Base-by-base conservation (phyloP, 2,113 vertebrate genomes). In the Fukomys damarensis region DNA sequence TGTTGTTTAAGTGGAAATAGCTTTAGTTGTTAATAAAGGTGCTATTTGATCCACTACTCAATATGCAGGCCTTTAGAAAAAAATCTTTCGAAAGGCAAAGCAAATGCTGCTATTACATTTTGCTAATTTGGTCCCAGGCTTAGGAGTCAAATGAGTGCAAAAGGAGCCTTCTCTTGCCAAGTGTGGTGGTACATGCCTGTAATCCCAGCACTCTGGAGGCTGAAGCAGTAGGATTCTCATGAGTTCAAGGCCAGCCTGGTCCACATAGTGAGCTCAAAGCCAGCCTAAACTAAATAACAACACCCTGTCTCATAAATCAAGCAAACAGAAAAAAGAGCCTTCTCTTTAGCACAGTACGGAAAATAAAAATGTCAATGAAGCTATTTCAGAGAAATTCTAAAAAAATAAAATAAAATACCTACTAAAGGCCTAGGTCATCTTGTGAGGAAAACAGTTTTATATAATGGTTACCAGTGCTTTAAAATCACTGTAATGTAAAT, bases 401-500 rank as follows among this genome's bases (percentile, higher is more conserved):
- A 80, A 63, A 91, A 79, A 61, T 9, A 14, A 19, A 58, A 17
- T 56, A 49, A 49, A 49, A 49, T n/a, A 77, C 30, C 28, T 79
- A 52, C 38, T 59, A 79, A 88, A 94, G 32, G 7, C 13, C 6
- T 43, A 93, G 24, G 19, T 89, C 43, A 86, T 38, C 74, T 30
- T 63, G 7, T 54, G 9, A 7, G 0, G 22, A 3, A 2, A 54
- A 54, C 26, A 41, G 2, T 7, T 5, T 52, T 49, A 7, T 49
- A 41, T 58, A 88, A 91, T 84, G 56, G 13, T 54, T 89, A 82
- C 43, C 58, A 56, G 4, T 79, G 24, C 26, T 96, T 96, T 89
- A 86, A 94, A 97, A 89, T 93, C 84, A 85, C 81, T 82, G 63
- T 28, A 26, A 17, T 70, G 49, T 82, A 54, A 93, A 91, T 77